Conservation (phyloP, 2,113 vertebrate genomes). For the Seriola quinqueradiata region DNA sequence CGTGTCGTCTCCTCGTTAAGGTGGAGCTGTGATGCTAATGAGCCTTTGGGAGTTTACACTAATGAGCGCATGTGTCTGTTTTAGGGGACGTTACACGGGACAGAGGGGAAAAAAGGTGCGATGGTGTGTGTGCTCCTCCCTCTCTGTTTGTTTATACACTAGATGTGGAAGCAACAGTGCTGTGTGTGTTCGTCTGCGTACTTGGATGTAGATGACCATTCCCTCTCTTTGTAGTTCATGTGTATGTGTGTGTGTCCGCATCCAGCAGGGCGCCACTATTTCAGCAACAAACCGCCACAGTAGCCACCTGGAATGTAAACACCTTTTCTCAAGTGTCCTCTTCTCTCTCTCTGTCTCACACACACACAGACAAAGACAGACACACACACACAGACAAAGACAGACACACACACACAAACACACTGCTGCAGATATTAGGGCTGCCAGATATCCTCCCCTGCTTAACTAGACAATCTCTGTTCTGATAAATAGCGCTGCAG, state of each 20-base stretch:
- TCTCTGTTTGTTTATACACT: not conserved
- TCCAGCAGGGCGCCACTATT: not conserved
- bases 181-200: not conserved
- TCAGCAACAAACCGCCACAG: conserved; percentile 13
- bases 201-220: not conserved
- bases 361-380: no score
- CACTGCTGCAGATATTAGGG: not conserved
- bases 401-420: not conserved
- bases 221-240: not conserved
- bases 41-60: conserved; percentile 21
- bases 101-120: not conserved
- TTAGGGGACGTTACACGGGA: not conserved
- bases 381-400: not conserved
- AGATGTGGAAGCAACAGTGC: not conserved
- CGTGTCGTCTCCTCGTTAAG: conserved; percentile 36
- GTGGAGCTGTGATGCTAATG: conserved; percentile 14
- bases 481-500: not conserved
- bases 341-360: no score
- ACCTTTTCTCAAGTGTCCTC: not conserved
- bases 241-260: not conserved
- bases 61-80: conserved; percentile 27
- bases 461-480: not conserved
- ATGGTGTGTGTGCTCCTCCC: conserved; percentile 1
- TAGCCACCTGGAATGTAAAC: conserved; percentile 29
- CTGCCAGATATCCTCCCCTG: not conserved